Evolutionary conservation across 2,888 invertebrate species (phyloP), one percentile per base, ranked within the genome.

Genomic region (Malachius bipustulatus): DNA sequence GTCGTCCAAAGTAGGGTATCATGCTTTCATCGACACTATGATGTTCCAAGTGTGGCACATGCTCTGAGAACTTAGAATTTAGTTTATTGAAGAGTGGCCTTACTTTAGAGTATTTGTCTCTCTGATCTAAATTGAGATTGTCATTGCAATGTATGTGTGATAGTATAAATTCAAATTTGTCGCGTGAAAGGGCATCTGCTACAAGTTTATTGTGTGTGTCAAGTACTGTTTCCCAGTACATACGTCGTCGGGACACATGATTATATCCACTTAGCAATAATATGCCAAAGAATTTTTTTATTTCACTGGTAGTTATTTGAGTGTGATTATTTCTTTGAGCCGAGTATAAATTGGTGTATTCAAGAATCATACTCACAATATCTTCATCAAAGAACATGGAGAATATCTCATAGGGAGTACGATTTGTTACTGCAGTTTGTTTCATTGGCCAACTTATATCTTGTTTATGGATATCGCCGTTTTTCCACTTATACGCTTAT

Each of bases 1-100:
- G 49, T 28, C 52, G 41, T 12, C 52, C 55, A 46, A 47, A 59
- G 35, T 59, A 58, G 14, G 55, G 52, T 12, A 53, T 46, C 56
- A 58, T 55, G 4, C 49, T 43, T 41, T 58, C 54, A 44, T 56
- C 57, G 38, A 55, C 37, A 40, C 48, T 48, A 37, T 50, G 45
- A 35, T 49, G 34, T 43, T 52, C 45, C 41, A 52, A 51, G 33
- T 46, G 27, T 31, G 44, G 45, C 35, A 46, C 40, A 46, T 44
- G 39, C 37, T 47, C 36, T 11, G 45, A 8, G 41, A 46, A 51
- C 32, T 42, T 49, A 37, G 38, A 30, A 37, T 50, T 52, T 15
- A 52, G 40, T 14, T 34, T 15, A 9, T 41, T 35, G 32, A 46
- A 48, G 4, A 52, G 32, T 19, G 49, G 50, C 3, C 47, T 42